These are phyloP conservation scores for Carassius carassius DNA, from an alignment of 2,113 vertebrate species.

Conservation along the genomic window DNA sequence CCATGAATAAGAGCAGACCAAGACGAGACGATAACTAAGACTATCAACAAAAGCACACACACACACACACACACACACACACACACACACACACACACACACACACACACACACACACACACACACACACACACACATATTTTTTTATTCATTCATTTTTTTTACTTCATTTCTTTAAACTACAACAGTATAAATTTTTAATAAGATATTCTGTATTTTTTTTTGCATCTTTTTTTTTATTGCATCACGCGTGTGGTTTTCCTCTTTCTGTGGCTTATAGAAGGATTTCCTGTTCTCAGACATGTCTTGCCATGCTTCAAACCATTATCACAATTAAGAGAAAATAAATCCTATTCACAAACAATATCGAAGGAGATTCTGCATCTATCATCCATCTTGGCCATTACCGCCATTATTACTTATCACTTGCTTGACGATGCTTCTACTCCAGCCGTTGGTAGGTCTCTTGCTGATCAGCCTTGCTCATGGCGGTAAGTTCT, in stretches of 20 bases:
- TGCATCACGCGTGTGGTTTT: background rate
- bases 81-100: too few species aligned
- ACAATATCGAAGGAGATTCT: background rate
- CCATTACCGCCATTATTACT: background rate
- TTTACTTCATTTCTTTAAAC: background rate
- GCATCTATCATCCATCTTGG: background rate
- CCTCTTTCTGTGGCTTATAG: background rate
- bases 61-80: too few species aligned
- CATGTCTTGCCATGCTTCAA: too few species aligned
- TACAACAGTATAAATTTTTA: background rate
- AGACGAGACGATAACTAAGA: too few species aligned
- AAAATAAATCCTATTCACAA: background rate
- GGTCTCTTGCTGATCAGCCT: conserved; percentile 50
- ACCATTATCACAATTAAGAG: background rate
- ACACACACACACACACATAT: too few species aligned
- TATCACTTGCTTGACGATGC: conserved; percentile 43
- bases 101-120: too few species aligned
- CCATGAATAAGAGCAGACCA: too few species aligned
- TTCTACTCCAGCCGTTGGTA: conserved; percentile 39
- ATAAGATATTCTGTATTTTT: too few species aligned
- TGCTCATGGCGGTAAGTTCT: conserved; percentile 66
- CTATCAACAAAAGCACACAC: too few species aligned
- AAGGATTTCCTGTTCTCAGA: conserved; percentile 8
- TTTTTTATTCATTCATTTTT: too few species aligned
- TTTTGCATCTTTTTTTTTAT: background rate